Base-by-base conservation (phyloP, 2,888 invertebrate species). In the Melinaea marsaeus region DNA sequence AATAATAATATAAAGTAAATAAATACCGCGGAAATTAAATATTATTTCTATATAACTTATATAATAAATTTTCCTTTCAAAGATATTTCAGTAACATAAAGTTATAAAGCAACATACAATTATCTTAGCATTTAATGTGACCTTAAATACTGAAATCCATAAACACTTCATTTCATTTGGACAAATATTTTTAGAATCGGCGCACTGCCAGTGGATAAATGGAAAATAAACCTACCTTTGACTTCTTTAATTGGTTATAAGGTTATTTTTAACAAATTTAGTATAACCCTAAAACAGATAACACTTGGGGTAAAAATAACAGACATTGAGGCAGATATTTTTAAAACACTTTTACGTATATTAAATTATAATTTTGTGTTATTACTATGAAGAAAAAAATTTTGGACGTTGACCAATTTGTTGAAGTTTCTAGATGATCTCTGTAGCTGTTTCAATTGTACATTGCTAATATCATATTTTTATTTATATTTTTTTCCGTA, bases 101-200 rank as follows among this genome's bases (percentile, higher is more conserved):
- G 4, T 37, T 6, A 7, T 37, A 37, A 37, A 37, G 7, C 7
- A 37, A 4, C 5, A 37, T 37, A 37, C 7, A 37, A 37, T 37
- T 6, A 37, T 37, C 37, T 37, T 37, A 37, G 5, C 4, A 37
- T 37, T 37, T 4, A 37, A 37, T 37, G 48, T 48, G 48, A 48
- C 48, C n/a, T 7, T 6, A 22, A 22, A 5, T 22, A 48, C 13
- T 3, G n/a, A 22, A 48, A 48, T 13, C n/a, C 5, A 3, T n/a
- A 48, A 22, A 48, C 61, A 60, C 59, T 56, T 55, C 58, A 57
- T 62, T 62, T 48, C 56, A 34, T 48, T 48, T 13, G 46, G 62
- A 64, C 61, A 61, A 64, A 56, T 54, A 62, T 62, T 63, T 63
- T 65, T 54, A 13, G 45, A 55, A 46, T 67, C 61, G 69, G 69